Evolutionary conservation across 2,888 invertebrate genomes (phyloP).

Genomic region (Labia minor): DNA sequence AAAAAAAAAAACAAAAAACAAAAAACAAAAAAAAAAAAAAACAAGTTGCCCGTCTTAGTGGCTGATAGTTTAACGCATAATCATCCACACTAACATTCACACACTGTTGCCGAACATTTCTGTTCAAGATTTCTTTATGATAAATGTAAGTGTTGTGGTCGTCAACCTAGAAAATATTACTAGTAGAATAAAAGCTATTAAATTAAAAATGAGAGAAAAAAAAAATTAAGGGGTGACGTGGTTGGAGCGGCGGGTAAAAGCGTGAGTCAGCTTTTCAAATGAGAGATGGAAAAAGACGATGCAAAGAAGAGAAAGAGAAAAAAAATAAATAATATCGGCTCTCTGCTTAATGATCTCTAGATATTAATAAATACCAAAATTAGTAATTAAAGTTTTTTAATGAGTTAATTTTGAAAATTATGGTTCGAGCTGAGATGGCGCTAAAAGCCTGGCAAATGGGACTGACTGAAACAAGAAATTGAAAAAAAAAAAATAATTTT

Average conservation of each 20-base stretch:
- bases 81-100: not conserved
- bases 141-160: slow-evolving; percentile 6
- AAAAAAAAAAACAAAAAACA: no score
- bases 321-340: slow-evolving; percentile 13
- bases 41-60: slow-evolving; percentile 13
- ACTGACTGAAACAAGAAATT: no score
- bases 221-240: slow-evolving; percentile 7
- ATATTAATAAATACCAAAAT: slow-evolving; percentile 7
- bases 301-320: not conserved
- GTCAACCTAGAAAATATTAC: slow-evolving; percentile 13
- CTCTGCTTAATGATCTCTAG: slow-evolving; percentile 13
- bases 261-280: slow-evolving; percentile 8
- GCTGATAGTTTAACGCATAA: slow-evolving; percentile 13
- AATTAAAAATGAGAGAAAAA: not conserved
- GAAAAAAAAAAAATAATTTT: no score
- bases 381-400: slow-evolving; percentile 13
- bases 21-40: no score
- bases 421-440: not conserved
- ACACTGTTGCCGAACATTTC: not conserved
- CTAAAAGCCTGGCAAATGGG: not conserved
- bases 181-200: slow-evolving; percentile 1
- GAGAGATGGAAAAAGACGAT: not conserved
- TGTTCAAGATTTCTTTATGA: slow-evolving; percentile 13
- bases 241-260: slow-evolving; percentile 8
- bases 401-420: slow-evolving; percentile 8